Evolutionary conservation across 2,888 invertebrate genomes (phyloP), one percentile per base, ranked within the genome.

Genomic region (Lucinisca nassula): DNA sequence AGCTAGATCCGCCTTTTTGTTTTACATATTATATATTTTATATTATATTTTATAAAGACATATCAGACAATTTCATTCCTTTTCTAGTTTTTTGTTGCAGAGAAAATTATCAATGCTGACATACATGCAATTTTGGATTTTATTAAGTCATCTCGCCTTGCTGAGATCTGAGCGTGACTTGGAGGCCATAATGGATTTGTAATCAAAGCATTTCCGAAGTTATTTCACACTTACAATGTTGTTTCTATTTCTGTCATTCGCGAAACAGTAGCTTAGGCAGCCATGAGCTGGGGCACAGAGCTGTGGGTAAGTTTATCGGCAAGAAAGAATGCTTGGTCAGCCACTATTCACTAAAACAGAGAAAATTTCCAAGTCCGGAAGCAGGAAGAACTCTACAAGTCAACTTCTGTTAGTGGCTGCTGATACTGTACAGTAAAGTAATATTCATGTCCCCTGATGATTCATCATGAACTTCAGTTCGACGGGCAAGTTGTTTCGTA

Each of bases 271-370:
- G 35, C 24, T 79, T 38, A 58, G 92, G 87, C 93, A 93, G 90
- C 87, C 89, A 95, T 95, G 94, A 95, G 93, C 88, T 95, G 95
- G 94, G 94, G 94, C 90, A 89, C 86, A 79, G 94, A 94, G 88
- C 91, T 95, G 82, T 95, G 94, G 94, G 95, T 95, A 91, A 92
- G 93, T 91, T 67, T 12, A 14, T 72, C 24, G 2, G 17, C 37
- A 21, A 72, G 32, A n/a, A 32, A 67, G n/a, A 12, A 14, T 30
- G 27, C n/a, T 6, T n/a, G 51, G n/a, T 51, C 4, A 21, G 51
- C 51, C n/a, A 14, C n/a, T 12, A 27, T 14, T 61, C 30, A 4
- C 30, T 30, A n/a, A n/a, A n/a, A n/a, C 30, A 61, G 30, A 4
- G 12, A 21, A 10, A 74, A 74, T 2, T 40, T n/a, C 21, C 1